phyloP scores from a whole-genome alignment of 2,113 vertebrate species.

The Plecturocebus donacophilus region DNA sequence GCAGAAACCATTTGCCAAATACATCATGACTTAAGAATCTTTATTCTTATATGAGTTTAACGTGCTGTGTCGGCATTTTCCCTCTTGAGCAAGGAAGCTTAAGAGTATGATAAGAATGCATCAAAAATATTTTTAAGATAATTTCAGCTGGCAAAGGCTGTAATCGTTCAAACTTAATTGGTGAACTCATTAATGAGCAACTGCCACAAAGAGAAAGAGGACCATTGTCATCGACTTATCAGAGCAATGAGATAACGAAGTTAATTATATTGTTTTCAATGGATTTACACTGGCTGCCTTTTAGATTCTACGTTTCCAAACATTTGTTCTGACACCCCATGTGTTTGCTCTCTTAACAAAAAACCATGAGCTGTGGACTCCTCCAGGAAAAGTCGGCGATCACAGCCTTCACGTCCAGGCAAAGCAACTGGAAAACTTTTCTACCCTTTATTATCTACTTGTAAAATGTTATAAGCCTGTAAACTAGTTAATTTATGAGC shows the following conservation, averaged over 20 bases:
- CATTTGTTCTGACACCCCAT: slow-evolving; percentile 55
- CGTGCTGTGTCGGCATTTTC: slow-evolving; percentile 76
- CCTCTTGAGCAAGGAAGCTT: slow-evolving; percentile 79
- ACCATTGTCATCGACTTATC: slow-evolving; percentile 83
- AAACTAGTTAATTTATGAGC: slow-evolving; percentile 86
- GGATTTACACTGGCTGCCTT: slow-evolving; percentile 82
- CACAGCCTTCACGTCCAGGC: slow-evolving; percentile 51
- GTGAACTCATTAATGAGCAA: slow-evolving; percentile 85
- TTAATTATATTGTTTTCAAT: slow-evolving; percentile 84
- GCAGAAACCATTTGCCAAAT: slow-evolving; percentile 75
- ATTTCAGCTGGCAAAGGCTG: slow-evolving; percentile 83
- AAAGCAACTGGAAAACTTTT: slow-evolving; percentile 72
- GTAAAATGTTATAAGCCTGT: slow-evolving; percentile 85
- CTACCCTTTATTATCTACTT: slow-evolving; percentile 83
- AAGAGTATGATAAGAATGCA: slow-evolving; percentile 77
- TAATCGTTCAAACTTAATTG: slow-evolving; percentile 85
- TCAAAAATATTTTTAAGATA: slow-evolving; percentile 82
- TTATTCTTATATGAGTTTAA: slow-evolving; percentile 74
- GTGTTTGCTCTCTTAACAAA: slow-evolving; percentile 7
- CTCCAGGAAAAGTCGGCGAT: neutral
- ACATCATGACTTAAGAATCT: slow-evolving; percentile 45
- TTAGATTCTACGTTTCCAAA: slow-evolving; percentile 75
- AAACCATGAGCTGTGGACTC: slow-evolving; percentile 2
- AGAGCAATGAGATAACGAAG: slow-evolving; percentile 83
- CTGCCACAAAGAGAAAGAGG: slow-evolving; percentile 82